A percentile compares a stretch with the other conserved stretches of the same genome.
These are phyloP conservation scores for Clunio marinus DNA, from an alignment of 2,888 invertebrate species.

Conservation along the genomic window DNA sequence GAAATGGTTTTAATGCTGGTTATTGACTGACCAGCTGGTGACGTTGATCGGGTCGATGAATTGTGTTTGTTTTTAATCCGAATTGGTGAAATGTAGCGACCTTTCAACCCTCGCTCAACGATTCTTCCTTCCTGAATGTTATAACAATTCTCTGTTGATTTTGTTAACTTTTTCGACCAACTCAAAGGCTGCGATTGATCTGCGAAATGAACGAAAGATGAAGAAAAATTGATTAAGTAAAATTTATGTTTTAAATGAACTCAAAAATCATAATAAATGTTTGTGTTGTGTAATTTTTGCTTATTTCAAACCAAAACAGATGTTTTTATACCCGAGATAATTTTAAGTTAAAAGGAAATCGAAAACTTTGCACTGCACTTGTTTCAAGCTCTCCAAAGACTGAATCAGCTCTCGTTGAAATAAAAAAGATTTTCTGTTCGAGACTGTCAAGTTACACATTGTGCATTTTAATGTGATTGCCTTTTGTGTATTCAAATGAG, in stretches of 20 bases:
- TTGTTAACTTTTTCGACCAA: conserved; percentile 31
- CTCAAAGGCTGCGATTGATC: conserved; percentile 4
- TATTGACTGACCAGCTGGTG: conserved; percentile 20
- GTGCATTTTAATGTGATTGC: no score
- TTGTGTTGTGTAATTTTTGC: no score
- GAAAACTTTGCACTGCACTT: conserved; percentile 4
- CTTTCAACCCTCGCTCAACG: conserved; percentile 10
- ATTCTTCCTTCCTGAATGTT: conserved; percentile 40
- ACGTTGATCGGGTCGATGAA: conserved; percentile 3
- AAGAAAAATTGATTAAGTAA: neutral
- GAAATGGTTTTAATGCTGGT: conserved; percentile 7
- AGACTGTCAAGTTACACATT: no score
- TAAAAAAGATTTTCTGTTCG: neutral
- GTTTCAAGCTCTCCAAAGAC: neutral
- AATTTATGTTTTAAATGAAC: no score
- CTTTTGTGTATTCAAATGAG: no score
- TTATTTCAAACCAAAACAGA: no score
- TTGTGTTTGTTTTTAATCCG: conserved; percentile 39
- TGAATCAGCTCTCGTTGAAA: neutral
- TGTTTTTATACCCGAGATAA: no score
- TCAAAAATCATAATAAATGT: no score
- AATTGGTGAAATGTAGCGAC: conserved; percentile 39
- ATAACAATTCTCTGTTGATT: conserved; percentile 39
- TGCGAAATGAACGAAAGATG: conserved; percentile 1
- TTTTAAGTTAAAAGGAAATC: neutral